Conservation (phyloP, 2,888 invertebrate genomes). For the Teinopalpus imperialis region DNA sequence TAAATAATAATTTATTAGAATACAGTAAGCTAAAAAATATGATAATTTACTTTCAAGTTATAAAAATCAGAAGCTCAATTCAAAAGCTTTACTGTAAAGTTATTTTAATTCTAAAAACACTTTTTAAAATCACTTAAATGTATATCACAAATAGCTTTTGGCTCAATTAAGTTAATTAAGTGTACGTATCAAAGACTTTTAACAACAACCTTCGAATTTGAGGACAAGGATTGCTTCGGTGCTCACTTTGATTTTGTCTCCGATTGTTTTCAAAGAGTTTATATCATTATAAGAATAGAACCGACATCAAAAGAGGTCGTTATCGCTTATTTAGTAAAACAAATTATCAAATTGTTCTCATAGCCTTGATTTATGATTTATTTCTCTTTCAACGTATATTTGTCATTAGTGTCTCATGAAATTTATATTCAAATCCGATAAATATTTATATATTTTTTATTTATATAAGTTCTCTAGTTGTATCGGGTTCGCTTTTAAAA, state of each 20-base stretch:
- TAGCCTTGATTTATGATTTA: too few species aligned
- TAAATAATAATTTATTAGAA: too few species aligned
- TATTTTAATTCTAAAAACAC: background rate
- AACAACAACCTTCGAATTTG: slow-evolving; percentile 12
- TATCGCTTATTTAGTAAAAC: background rate
- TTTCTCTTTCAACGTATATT: too few species aligned
- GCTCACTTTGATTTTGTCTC: slow-evolving; percentile 17
- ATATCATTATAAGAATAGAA: slow-evolving; percentile 14
- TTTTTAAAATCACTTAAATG: slow-evolving; percentile 9
- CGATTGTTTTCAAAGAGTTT: slow-evolving; percentile 18
- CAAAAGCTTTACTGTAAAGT: too few species aligned
- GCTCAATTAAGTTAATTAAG: slow-evolving; percentile 18
- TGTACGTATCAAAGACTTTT: slow-evolving; percentile 22
- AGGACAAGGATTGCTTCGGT: slow-evolving; percentile 6
- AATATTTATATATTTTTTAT: too few species aligned
- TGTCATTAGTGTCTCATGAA: too few species aligned
- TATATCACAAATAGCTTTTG: slow-evolving; percentile 8
- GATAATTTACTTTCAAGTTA: too few species aligned
- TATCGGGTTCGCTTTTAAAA: too few species aligned
- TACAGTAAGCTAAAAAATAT: too few species aligned
- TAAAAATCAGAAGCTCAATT: too few species aligned
- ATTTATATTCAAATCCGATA: too few species aligned
- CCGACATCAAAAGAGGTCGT: slow-evolving; percentile 7
- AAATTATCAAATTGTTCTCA: slow-evolving; percentile 9
- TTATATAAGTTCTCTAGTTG: too few species aligned